Evolutionary conservation across 2,797 vertebrate species (phyloP).

Genomic region (Huso huso): DNA sequence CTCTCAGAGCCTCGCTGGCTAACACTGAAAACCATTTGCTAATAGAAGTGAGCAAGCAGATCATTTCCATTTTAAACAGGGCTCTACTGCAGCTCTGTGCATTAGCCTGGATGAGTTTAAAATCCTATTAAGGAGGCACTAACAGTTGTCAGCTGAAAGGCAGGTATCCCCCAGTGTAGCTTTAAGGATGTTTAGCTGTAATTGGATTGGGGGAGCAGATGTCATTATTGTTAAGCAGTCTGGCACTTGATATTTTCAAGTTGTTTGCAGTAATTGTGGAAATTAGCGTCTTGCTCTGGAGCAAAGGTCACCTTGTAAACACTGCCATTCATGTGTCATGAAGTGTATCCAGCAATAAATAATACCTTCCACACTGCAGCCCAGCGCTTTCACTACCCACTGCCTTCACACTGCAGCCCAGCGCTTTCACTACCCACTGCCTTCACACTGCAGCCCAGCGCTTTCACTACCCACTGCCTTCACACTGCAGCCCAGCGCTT

Average conservation of each 20-base stretch:
- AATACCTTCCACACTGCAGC: too few relatives aligned
- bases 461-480: too few relatives aligned
- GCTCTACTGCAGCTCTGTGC: conserved; percentile 31
- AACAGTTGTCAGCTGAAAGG: conserved; percentile 47
- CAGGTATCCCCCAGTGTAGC: conserved; percentile 56
- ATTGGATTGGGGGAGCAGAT: conserved; percentile 83
- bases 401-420: too few relatives aligned
- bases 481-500: too few relatives aligned
- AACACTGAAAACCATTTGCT: too few relatives aligned
- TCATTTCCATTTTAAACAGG: not conserved
- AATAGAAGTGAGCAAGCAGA: too few relatives aligned
- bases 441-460: too few relatives aligned
- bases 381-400: too few relatives aligned
- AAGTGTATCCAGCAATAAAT: too few relatives aligned
- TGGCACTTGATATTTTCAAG: conserved; percentile 78
- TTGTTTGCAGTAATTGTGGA: conserved; percentile 74
- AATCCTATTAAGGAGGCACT: conserved; percentile 54
- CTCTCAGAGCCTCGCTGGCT: too few relatives aligned
- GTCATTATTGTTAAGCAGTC: conserved; percentile 71
- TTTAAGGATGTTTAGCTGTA: conserved; percentile 58
- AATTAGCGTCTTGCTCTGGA: conserved; percentile 76
- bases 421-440: too few relatives aligned
- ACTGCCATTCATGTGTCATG: conserved; percentile 26
- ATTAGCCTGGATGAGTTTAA: conserved; percentile 44
- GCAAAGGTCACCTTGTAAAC: conserved; percentile 67